These are phyloP conservation scores for Rissa tridactyla DNA, from an alignment of 2,113 vertebrate genomes.

Conservation along the genomic window DNA sequence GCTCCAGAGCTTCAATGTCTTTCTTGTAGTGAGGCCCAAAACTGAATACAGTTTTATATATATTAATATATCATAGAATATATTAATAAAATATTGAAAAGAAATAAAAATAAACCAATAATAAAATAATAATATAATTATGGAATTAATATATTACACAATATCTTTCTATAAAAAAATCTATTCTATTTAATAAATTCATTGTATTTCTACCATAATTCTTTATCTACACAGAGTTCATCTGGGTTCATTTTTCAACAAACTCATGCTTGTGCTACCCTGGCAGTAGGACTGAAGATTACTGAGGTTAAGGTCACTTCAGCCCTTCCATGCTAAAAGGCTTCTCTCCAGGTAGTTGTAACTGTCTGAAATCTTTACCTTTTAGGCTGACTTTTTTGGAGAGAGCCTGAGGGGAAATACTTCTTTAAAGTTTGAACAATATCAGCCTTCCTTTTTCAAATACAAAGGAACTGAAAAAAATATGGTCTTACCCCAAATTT, in stretches of 20 bases:
- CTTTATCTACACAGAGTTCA: not conserved
- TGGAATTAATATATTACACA: not conserved
- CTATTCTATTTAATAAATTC: not conserved
- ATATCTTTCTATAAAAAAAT: not conserved
- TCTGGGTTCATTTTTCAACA: not conserved
- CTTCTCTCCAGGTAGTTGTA: not conserved
- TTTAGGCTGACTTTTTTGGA: not conserved
- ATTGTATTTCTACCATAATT: not conserved
- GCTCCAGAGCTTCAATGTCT: not conserved
- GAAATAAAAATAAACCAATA: not conserved
- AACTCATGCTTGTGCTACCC: not conserved
- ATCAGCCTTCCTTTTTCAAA: not conserved
- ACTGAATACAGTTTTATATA: not conserved
- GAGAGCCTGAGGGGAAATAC: not conserved
- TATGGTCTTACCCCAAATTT: not conserved
- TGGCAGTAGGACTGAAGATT: not conserved
- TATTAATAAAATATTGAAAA: not conserved
- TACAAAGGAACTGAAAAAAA: not conserved
- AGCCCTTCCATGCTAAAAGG: not conserved
- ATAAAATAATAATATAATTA: not conserved
- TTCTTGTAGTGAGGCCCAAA: not conserved
- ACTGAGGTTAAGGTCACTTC: not conserved
- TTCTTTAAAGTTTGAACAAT: not conserved
- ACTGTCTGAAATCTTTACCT: not conserved
- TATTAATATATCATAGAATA: not conserved